phyloP scores from a whole-genome alignment of 2,888 invertebrate species.

The Netelia fuscicornis region DNA sequence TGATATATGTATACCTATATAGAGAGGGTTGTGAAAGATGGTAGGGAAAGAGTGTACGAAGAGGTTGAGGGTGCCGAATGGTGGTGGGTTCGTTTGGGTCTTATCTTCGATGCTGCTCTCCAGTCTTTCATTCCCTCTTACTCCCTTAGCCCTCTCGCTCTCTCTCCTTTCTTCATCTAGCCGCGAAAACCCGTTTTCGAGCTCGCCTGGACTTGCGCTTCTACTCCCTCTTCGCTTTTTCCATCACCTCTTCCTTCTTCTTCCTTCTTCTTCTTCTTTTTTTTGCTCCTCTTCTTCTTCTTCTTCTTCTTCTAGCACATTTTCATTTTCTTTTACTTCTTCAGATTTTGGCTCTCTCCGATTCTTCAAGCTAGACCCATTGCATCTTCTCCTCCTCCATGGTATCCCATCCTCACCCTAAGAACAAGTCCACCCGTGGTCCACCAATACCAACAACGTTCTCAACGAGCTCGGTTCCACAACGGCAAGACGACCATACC shows the following conservation, averaged over 20 bases:
- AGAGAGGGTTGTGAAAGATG: slow-evolving; percentile 60
- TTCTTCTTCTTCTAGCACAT: slow-evolving; percentile 63
- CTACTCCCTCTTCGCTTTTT: slow-evolving; percentile 63
- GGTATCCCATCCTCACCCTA: slow-evolving; percentile 58
- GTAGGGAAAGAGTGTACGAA: slow-evolving; percentile 55
- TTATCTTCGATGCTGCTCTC: slow-evolving; percentile 83
- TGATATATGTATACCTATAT: not conserved
- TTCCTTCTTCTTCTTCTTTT: slow-evolving; percentile 69
- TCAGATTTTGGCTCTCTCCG: slow-evolving; percentile 63
- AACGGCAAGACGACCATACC: slow-evolving; percentile 28
- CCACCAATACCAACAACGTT: slow-evolving; percentile 70
- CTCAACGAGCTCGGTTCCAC: slow-evolving; percentile 27
- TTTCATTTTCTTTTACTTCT: slow-evolving; percentile 62
- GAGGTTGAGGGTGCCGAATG: slow-evolving; percentile 73
- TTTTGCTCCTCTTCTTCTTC: slow-evolving; percentile 63
- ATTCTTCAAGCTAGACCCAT: slow-evolving; percentile 40
- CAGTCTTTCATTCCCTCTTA: slow-evolving; percentile 49
- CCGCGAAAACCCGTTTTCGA: slow-evolving; percentile 51
- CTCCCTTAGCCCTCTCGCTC: slow-evolving; percentile 10
- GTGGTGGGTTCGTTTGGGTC: slow-evolving; percentile 84
- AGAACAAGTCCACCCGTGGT: slow-evolving; percentile 73
- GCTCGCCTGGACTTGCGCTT: slow-evolving; percentile 36
- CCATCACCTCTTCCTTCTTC: slow-evolving; percentile 50
- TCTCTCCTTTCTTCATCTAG: slow-evolving; percentile 25
- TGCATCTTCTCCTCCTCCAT: slow-evolving; percentile 48